Evolutionary conservation across 2,113 vertebrate genomes (phyloP).

Genomic region (Zingel zingel): DNA sequence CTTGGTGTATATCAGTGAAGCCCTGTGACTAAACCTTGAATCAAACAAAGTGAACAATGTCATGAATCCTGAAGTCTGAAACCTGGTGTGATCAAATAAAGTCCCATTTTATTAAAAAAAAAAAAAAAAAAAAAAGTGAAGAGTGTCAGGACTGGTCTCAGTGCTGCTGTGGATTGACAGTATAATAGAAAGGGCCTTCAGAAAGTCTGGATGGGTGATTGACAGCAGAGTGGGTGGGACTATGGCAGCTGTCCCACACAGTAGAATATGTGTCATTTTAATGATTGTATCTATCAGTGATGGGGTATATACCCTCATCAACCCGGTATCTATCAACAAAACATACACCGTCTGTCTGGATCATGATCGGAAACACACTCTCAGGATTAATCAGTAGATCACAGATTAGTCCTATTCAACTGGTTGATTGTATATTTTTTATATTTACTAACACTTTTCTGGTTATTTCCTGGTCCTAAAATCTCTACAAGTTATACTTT

Average conservation of each 20-base stretch:
- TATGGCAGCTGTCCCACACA: neutral
- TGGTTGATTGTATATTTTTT: neutral
- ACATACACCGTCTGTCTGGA: too few relatives aligned
- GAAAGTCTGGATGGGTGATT: neutral
- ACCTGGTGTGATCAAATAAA: neutral
- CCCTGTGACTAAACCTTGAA: neutral
- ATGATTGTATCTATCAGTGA: too few relatives aligned
- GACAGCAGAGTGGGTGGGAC: constrained; percentile 19
- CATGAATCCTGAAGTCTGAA: neutral
- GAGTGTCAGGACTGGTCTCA: neutral
- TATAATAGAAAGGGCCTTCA: neutral
- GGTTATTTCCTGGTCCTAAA: too few relatives aligned
- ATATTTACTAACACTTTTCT: too few relatives aligned
- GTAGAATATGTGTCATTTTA: neutral
- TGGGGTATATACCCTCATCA: too few relatives aligned
- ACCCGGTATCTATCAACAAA: too few relatives aligned
- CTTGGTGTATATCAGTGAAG: neutral
- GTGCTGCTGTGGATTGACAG: neutral
- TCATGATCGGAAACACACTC: neutral
- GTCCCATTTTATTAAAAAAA: too few relatives aligned
- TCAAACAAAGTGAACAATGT: neutral
- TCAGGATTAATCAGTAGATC: neutral
- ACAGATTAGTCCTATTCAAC: neutral
- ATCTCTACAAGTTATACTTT: too few relatives aligned
- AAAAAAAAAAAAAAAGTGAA: too few relatives aligned